Evolutionary conservation across 2,113 vertebrate genomes (phyloP).

Genomic region (Tichodroma muraria): DNA sequence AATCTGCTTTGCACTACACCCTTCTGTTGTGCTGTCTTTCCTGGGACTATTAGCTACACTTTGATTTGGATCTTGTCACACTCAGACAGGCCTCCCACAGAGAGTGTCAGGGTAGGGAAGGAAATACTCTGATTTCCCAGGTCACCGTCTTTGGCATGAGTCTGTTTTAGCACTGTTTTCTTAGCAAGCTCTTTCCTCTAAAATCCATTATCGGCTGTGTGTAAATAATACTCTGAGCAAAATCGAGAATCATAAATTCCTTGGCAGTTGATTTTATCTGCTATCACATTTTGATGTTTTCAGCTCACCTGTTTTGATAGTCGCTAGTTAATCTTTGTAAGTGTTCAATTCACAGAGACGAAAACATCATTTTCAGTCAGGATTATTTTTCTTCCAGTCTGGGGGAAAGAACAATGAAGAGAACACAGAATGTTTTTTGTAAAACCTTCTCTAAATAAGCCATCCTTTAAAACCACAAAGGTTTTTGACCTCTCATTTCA

Average conservation of each 20-base stretch:
- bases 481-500: background rate
- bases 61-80: background rate
- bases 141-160: background rate
- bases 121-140: background rate
- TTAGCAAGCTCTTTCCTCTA: background rate
- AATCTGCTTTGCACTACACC: background rate
- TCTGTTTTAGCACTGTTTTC: background rate
- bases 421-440: background rate
- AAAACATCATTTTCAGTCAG: conserved; percentile 3
- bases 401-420: background rate
- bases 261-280: background rate
- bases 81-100: background rate
- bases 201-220: background rate
- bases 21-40: background rate
- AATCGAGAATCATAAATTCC: background rate
- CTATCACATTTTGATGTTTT: conserved; percentile 1
- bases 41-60: background rate
- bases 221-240: background rate
- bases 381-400: conserved; percentile 46
- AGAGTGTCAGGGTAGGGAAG: background rate
- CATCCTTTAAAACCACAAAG: background rate
- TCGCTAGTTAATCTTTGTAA: background rate
- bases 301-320: conserved; percentile 11
- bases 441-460: background rate
- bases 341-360: background rate